These are phyloP conservation scores for Acanthiza pusilla DNA, from an alignment of 2,797 vertebrate genomes.

Conservation along the genomic window DNA sequence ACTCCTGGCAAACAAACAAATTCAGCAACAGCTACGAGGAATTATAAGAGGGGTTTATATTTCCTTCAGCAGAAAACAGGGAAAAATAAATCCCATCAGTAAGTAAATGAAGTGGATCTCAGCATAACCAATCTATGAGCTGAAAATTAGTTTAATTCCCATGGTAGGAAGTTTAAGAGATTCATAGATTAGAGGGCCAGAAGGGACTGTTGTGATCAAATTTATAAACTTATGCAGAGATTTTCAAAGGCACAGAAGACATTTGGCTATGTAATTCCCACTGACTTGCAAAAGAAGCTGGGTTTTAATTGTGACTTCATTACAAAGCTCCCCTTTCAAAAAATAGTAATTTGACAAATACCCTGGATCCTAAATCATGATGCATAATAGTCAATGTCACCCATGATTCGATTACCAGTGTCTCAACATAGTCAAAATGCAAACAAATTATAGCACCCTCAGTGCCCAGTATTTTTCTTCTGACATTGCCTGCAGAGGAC, in stretches of 20 bases:
- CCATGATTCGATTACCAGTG: background rate
- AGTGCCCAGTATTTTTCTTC: background rate
- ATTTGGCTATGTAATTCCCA: background rate
- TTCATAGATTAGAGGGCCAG: conserved; percentile 43
- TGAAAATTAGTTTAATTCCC: conserved; percentile 65
- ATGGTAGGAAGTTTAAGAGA: conserved; percentile 43
- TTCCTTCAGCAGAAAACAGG: conserved; percentile 40
- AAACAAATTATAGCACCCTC: background rate
- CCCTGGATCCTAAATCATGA: background rate
- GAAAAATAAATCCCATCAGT: conserved; percentile 64
- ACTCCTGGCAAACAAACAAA: background rate
- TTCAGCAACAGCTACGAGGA: background rate
- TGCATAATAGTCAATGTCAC: background rate
- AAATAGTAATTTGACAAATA: background rate
- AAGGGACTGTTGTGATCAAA: conserved; percentile 49
- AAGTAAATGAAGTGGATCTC: conserved; percentile 70
- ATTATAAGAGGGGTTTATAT: background rate
- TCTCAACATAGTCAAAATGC: background rate
- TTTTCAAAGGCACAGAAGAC: conserved; percentile 58
- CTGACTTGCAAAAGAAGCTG: background rate
- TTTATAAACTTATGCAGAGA: conserved; percentile 36
- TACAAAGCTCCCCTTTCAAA: background rate
- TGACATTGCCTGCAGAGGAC: background rate
- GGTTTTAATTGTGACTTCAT: background rate
- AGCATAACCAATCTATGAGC: conserved; percentile 57